These are phyloP conservation scores for Brachyistius frenatus DNA, from an alignment of 2,113 vertebrate genomes.

Conservation along the genomic window DNA sequence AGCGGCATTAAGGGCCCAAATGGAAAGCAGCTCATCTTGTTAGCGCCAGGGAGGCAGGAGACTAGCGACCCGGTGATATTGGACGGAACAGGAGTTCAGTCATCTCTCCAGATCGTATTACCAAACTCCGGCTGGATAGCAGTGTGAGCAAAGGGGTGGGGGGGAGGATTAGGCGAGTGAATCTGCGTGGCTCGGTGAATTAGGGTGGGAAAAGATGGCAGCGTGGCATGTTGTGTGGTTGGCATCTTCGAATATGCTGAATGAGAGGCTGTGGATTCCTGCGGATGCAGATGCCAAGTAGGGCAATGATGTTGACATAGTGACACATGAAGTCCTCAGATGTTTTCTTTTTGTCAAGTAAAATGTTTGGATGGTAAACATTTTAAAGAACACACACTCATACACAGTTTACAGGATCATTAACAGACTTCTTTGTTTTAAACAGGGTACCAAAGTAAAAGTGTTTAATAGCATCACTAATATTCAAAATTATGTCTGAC, in stretches of 20 bases:
- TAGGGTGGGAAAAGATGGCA: constrained; percentile 67
- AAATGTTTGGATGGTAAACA: constrained; percentile 5
- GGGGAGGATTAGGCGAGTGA: constrained; percentile 62
- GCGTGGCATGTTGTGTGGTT: constrained; percentile 47
- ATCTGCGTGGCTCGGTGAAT: constrained; percentile 69
- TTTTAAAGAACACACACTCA: neutral
- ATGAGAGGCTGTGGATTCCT: constrained; percentile 31
- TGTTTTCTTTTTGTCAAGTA: constrained; percentile 16
- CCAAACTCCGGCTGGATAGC: constrained; percentile 60
- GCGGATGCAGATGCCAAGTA: constrained; percentile 40
- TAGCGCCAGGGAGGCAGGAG: constrained; percentile 61
- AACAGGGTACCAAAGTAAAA: no score
- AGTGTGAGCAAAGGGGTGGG: constrained; percentile 53
- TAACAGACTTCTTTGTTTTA: neutral
- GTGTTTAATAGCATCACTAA: neutral
- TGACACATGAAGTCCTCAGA: constrained; percentile 24
- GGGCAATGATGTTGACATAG: constrained; percentile 38
- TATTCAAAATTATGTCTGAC: neutral
- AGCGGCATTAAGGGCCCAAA: constrained; percentile 72
- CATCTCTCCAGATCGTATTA: constrained; percentile 71
- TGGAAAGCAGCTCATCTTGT: constrained; percentile 79
- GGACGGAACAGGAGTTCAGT: constrained; percentile 60
- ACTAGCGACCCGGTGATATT: constrained; percentile 60
- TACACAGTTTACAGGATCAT: neutral
- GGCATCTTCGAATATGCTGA: constrained; percentile 56